Conservation (phyloP, 2,797 vertebrate species). For the Sorex maritimensis region DNA sequence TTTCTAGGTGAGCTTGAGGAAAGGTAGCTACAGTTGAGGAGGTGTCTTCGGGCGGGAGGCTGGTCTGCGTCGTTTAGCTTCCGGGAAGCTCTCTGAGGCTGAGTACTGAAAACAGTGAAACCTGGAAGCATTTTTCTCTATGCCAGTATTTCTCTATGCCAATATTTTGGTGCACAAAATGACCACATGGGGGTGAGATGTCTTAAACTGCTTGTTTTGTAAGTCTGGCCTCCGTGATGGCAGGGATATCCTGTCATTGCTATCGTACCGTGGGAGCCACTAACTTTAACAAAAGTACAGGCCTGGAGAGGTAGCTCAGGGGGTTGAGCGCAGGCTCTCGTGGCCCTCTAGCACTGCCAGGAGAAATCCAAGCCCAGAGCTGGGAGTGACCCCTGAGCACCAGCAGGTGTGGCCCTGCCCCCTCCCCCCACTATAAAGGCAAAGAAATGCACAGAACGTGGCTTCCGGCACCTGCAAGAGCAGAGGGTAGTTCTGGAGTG, state of each 20-base stretch:
- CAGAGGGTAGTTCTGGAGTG: background rate
- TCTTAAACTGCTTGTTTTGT: background rate
- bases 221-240: background rate
- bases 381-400: too few species aligned
- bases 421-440: too few species aligned
- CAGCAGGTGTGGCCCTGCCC: too few species aligned
- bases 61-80: background rate
- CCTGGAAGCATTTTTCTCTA: background rate
- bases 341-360: too few species aligned
- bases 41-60: background rate
- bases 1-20: background rate
- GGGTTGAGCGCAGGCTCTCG: too few species aligned
- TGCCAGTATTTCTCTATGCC: background rate
- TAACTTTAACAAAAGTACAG: background rate
- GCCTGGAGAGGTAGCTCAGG: too few species aligned
- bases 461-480: background rate
- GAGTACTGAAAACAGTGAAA: constrained; percentile 23
- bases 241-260: too few species aligned
- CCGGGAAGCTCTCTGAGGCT: background rate
- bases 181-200: background rate
- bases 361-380: too few species aligned
- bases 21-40: background rate
- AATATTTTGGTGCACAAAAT: background rate
- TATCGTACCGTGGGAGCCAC: background rate
- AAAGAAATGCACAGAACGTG: background rate